Evolutionary conservation across 1,140 invertebrate species (phyloP).

Genomic region (Papilio aristodemus): DNA sequence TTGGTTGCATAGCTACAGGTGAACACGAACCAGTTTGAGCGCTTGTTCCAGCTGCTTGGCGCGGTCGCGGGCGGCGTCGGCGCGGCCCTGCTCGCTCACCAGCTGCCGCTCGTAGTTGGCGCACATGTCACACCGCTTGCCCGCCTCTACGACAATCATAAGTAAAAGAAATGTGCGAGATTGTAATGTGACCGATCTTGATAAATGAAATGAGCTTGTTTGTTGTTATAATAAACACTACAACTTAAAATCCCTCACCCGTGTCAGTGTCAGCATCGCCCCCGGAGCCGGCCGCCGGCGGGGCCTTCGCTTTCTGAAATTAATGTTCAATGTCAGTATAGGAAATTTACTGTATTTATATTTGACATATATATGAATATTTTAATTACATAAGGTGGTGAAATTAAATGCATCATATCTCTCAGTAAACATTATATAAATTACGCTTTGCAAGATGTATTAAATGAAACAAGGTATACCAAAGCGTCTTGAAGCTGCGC

Average conservation of each 20-base stretch:
- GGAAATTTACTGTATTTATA: no score
- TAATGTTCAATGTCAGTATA: no score
- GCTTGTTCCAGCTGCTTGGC: slow-evolving; percentile 81
- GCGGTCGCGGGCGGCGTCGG: slow-evolving; percentile 82
- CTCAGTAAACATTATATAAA: not conserved
- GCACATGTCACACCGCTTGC: slow-evolving; percentile 85
- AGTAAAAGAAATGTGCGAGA: no score
- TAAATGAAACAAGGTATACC: slow-evolving; percentile 39
- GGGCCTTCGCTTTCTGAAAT: slow-evolving; percentile 31
- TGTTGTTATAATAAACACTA: no score
- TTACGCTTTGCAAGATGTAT: not conserved
- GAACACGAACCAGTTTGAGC: slow-evolving; percentile 54
- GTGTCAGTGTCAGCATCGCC: slow-evolving; percentile 49
- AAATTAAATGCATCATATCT: no score
- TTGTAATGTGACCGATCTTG: no score
- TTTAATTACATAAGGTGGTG: no score
- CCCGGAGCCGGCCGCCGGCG: slow-evolving; percentile 20
- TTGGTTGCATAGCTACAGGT: not conserved
- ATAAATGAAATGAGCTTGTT: no score
- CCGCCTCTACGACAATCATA: no score
- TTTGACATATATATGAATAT: no score
- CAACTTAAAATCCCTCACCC: slow-evolving; percentile 36
- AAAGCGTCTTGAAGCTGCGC: slow-evolving; percentile 85
- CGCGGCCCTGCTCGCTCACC: slow-evolving; percentile 84
- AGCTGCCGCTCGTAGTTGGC: slow-evolving; percentile 87